Base-by-base conservation (phyloP, 2,113 vertebrate genomes). In the Sceloporus undulatus region DNA sequence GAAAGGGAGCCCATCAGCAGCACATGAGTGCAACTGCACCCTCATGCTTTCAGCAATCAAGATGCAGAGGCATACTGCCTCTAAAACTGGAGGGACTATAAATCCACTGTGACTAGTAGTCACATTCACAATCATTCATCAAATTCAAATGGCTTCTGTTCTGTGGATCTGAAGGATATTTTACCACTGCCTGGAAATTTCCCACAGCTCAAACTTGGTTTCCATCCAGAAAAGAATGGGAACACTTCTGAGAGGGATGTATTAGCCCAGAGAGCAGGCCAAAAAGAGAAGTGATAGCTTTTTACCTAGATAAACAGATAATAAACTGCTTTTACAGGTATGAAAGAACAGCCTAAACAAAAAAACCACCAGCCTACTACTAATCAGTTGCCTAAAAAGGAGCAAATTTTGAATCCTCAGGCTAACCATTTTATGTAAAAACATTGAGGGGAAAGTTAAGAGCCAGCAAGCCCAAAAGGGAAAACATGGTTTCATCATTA, bases 151-250 rank as follows among this genome's bases (percentile, higher is more conserved):
- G 68, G 38, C 10, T 42, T 68, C 38, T 68, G 62, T 68, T 42
- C 18, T 38, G 19, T 54, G 42, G n/a, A 74, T 84, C 18, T 84
- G 65, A 71, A 40, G 34, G 27, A n/a, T 48, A 23, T 42, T 70
- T 71, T 4, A 54, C 82, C 25, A 66, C 27, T 52, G 18, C 11
- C n/a, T 84, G 70, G 70, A 84, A 84, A 56, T 84, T 56, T 25
- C 48, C 70, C n/a, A 84, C 70, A 74, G 82, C 21, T 9, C 19
- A 74, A 5, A 74, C 48, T 59, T 56, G n/a, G 52, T 74, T 74
- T 73, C 48, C n/a, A 73, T 73, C 82, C 48, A 84, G 68, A 73
- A 84, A 19, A 48, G 65, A 68, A 82, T 16, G 70, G 27, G 65
- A 9, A 7, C 42, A 27, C 25, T 42, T 48, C 38, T 19, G 10